phyloP scores from a whole-genome alignment of 2,888 invertebrate genomes.

The Conistra vaccinii region DNA sequence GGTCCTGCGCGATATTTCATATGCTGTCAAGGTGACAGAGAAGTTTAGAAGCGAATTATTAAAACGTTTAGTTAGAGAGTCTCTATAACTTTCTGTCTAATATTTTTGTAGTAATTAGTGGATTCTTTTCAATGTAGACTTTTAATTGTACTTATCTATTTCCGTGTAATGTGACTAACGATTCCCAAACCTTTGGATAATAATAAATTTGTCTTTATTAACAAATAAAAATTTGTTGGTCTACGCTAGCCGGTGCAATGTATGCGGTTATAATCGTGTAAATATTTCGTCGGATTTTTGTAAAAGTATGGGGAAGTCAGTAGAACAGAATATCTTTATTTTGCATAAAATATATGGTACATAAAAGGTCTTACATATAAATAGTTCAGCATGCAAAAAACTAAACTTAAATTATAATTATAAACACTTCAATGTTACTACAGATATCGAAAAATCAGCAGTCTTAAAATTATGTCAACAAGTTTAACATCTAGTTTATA shows the following conservation, averaged over 20 bases:
- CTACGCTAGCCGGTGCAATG: background rate
- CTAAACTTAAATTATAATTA: too few relatives aligned
- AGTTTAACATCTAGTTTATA: background rate
- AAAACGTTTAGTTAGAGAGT: conserved; percentile 5
- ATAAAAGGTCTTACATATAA: too few relatives aligned
- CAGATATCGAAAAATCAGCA: too few relatives aligned
- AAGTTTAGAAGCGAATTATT: conserved; percentile 14
- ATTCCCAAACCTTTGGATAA: conserved; percentile 19
- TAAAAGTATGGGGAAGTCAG: background rate
- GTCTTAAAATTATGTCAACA: conserved; percentile 13
- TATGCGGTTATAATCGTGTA: conserved; percentile 6
- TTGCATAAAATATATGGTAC: too few relatives aligned
- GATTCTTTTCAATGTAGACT: background rate
- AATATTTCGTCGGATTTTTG: background rate
- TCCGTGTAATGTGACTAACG: conserved; percentile 33
- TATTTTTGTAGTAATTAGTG: background rate
- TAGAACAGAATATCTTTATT: background rate
- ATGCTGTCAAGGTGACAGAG: conserved; percentile 20
- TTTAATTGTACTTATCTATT: background rate
- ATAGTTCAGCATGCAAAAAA: too few relatives aligned
- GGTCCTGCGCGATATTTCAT: conserved; percentile 24
- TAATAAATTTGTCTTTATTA: conserved; percentile 3
- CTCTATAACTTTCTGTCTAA: background rate
- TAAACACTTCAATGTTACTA: too few relatives aligned
- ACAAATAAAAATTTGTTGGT: background rate